Conservation (phyloP, 2,888 invertebrate species). For the Priocnemis perturbator region DNA sequence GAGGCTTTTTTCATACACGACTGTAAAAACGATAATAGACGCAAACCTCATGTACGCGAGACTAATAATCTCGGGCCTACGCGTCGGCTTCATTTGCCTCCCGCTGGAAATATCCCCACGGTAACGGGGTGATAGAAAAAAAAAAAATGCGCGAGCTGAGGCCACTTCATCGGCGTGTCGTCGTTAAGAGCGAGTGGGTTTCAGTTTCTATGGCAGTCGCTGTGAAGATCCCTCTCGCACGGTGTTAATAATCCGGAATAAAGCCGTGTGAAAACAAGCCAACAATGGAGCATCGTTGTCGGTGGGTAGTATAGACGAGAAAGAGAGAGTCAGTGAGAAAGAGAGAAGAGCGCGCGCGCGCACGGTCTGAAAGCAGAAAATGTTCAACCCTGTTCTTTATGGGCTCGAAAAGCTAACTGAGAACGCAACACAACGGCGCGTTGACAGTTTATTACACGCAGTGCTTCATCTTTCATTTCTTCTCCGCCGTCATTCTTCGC, state of each 20-base stretch:
- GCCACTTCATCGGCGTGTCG: constrained; percentile 10
- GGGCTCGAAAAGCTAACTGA: constrained; percentile 1
- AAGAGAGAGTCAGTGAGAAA: no score
- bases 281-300: constrained; percentile 10
- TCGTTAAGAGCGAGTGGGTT: constrained; percentile 8
- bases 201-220: constrained; percentile 17
- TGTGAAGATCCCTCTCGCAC: constrained; percentile 14
- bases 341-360: no score
- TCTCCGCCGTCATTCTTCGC: background rate
- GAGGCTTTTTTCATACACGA: no score
- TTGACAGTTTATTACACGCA: background rate
- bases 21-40: no score
- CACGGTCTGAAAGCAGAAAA: constrained; percentile 1
- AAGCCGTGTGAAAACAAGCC: constrained; percentile 29
- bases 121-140: no score
- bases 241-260: constrained; percentile 38
- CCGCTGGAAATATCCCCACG: no score
- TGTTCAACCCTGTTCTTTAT: constrained; percentile 10
- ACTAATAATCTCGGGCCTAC: no score
- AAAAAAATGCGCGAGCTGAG: background rate
- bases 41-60: no score
- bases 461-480: constrained; percentile 3
- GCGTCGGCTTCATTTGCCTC: no score
- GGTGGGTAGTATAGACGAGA: background rate
- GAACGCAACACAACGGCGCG: constrained; percentile 3